Evolutionary conservation across 2,113 vertebrate species (phyloP), one percentile per base, ranked within the genome.

Genomic region (Seriola rivoliana): DNA sequence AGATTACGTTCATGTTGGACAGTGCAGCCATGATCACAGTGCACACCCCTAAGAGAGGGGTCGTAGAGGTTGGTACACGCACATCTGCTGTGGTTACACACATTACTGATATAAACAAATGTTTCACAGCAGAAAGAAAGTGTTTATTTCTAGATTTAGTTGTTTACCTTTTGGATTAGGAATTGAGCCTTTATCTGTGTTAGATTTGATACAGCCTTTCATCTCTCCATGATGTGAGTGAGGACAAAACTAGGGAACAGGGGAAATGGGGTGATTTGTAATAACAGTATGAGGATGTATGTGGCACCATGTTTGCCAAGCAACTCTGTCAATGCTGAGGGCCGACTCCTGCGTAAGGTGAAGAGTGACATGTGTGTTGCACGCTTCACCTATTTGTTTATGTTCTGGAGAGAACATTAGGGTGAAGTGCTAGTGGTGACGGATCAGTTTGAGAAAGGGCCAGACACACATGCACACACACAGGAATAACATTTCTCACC

Each of bases 11-110:
- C 92, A 99, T 99, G 97, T 89, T 99, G 96, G 98, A 99, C 93
- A 99, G 98, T 80, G 98, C 96, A 79, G 98, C 98, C 81, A 99
- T 99, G 98, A 99, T 99, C 93, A 99, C 98, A 1, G 98, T 99
- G 17, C 98, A 99, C 89, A 99, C 98, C 4, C 98, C 98, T 6
- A 96, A 98, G 67, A 96, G 98, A 92, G 98, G 98, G 38, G 94
- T 99, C 1, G 98, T 99, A 88, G 98, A 99, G 95, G 98, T 99
- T 85, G 90, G 96, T 97, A 84, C 89, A 94, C 83, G 54, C 29
- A 48, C 46, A 8, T 63, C 60, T 54, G 19, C 23, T 67, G 57
- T 29, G 29, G 23, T 55, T 29, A 40, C n/a, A 73, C 12, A 57
- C 11, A 69, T 50, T n/a, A 54, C 46, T 66, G 11, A 50, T 80